Conservation (phyloP, 2,888 invertebrate genomes). For the Acrocyrtus sp. region DNA sequence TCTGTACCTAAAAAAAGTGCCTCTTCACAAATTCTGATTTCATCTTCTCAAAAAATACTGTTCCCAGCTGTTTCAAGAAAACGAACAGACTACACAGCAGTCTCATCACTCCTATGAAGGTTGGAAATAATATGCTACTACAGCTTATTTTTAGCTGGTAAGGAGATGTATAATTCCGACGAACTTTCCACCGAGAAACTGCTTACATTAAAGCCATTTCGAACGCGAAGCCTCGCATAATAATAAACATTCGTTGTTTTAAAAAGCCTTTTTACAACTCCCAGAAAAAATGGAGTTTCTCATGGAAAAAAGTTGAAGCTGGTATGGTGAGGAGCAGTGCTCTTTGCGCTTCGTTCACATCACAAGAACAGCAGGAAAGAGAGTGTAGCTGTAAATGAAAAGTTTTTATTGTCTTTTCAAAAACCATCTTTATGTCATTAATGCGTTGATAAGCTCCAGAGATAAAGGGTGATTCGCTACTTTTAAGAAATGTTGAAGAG, state of each 20-base stretch:
- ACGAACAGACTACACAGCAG: too few species aligned
- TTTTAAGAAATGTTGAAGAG: background rate
- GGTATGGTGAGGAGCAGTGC: background rate
- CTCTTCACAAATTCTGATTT: too few species aligned
- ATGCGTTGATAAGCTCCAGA: slow-evolving; percentile 40
- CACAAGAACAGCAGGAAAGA: too few species aligned
- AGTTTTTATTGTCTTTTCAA: slow-evolving; percentile 34
- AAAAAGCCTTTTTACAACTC: too few species aligned
- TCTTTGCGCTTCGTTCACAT: too few species aligned
- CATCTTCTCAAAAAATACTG: background rate
- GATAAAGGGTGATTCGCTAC: slow-evolving; percentile 15
- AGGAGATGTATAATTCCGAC: background rate
- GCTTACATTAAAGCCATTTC: background rate
- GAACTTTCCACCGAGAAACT: background rate
- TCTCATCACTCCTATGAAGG: too few species aligned
- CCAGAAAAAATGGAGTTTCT: background rate
- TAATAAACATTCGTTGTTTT: background rate
- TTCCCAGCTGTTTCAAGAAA: slow-evolving; percentile 25
- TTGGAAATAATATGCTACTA: background rate
- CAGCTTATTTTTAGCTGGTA: background rate
- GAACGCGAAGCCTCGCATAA: background rate
- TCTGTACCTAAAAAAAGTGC: too few species aligned
- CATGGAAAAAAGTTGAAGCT: background rate
- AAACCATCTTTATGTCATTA: slow-evolving; percentile 44
- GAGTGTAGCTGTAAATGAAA: slow-evolving; percentile 20